Conservation (phyloP, 2,888 invertebrate genomes). For the Eupeodes luniger region DNA sequence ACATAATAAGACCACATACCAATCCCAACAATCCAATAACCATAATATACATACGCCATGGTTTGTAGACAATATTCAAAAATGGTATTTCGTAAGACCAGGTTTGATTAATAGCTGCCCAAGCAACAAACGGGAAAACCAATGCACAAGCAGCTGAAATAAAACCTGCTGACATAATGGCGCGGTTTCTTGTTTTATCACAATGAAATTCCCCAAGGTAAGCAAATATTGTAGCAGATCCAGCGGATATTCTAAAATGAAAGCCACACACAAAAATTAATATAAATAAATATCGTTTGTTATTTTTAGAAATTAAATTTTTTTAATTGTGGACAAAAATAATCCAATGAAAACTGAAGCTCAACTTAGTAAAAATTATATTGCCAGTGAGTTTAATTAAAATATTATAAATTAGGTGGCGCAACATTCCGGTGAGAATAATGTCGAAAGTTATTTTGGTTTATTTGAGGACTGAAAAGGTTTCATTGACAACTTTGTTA, state of each 20-base stretch:
- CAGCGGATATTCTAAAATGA: conserved; percentile 81
- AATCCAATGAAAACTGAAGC: no score
- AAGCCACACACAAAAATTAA: background rate
- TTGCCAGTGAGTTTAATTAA: no score
- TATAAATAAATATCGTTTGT: no score
- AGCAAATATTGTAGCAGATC: conserved; percentile 85
- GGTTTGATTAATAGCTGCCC: conserved; percentile 80
- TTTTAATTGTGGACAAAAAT: no score
- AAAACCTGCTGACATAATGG: conserved; percentile 80
- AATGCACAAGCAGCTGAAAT: conserved; percentile 80
- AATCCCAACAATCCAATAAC: conserved; percentile 80
- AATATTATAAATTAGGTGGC: no score
- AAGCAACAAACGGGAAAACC: conserved; percentile 80
- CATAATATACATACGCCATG: conserved; percentile 82
- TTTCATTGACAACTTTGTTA: no score
- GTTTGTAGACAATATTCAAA: conserved; percentile 79
- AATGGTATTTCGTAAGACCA: conserved; percentile 79
- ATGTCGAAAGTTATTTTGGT: no score
- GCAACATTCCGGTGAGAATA: no score
- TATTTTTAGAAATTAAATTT: no score
- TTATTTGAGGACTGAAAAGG: no score
- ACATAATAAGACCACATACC: conserved; percentile 78
- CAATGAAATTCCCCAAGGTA: conserved; percentile 86
- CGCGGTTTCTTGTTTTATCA: conserved; percentile 83
- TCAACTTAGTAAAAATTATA: no score